Base-by-base conservation (phyloP, 2,113 vertebrate genomes). In the Tupaia tana region DNA sequence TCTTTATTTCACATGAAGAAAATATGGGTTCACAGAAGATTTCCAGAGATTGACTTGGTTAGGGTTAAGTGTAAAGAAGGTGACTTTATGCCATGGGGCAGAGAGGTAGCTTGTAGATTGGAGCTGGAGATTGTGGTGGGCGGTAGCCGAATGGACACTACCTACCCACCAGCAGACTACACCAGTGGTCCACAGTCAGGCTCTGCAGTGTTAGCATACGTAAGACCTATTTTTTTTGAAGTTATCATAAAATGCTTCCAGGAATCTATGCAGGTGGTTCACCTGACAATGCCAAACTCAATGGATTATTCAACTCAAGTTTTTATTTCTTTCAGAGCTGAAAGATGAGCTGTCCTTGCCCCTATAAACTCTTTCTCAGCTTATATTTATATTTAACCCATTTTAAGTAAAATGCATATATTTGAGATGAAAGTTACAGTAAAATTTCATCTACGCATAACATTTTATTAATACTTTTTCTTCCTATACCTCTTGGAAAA, bases 361-460 rank as follows among this genome's bases (percentile, higher is more conserved):
- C 58, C 56, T 67, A n/a, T 84, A 84, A 86, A 84, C 34, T 91
- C 7, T 71, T 83, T 87, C 56, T 88, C 9, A 64, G 52, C 24
- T 59, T 81, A 81, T 89, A 97, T 89, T 84, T 96, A 94, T 89
- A 79, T 96, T 95, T 93, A 94, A 67, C 70, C 31, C 20, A 91
- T 80, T 96, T 96, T 61, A 96, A 93, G 31, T 84, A 84, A 95
- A 96, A 91, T 77, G 67, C 27, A 84, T 90, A 89, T 84, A 89
- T 89, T 96, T 95, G 93, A 89, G 66, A 91, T 56, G 59, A 88
- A 82, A 63, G 7, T 63, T 83, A 6, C 20, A 84, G 81, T 63
- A 95, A 78, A 94, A 86, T 96, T 96, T 97, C 54, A 89, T 89
- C 34, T 82, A 88, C 74, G 15, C 12, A 43, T 91, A 67, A 25